A percentile compares a stretch with the other conserved stretches of the same genome.
These are phyloP conservation scores for Phalacrocorax pelagicus DNA, from an alignment of 2,113 vertebrate species.

Conservation along the genomic window DNA sequence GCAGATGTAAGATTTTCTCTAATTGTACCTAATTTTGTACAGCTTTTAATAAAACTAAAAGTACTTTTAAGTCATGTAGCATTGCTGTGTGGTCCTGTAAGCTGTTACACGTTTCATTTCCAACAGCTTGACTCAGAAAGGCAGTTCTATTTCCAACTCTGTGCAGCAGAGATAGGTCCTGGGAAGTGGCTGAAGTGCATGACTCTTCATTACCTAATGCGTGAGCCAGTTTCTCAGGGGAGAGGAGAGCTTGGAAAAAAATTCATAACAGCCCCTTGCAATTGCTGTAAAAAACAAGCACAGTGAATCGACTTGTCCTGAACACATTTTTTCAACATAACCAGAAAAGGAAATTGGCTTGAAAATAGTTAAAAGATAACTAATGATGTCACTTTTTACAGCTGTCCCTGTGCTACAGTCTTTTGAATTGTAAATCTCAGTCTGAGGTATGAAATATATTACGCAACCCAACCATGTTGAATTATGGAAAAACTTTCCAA, in stretches of 20 bases:
- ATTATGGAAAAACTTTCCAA: not conserved
- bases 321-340: not conserved
- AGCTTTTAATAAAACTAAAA: not conserved
- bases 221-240: not conserved
- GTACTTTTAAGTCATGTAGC: not conserved
- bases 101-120: not conserved
- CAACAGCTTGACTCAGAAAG: not conserved
- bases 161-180: not conserved
- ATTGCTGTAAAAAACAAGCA: not conserved
- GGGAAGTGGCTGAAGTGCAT: not conserved
- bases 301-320: not conserved
- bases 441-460: not conserved
- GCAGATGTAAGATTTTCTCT: not conserved
- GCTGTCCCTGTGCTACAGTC: not conserved
- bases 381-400: not conserved
- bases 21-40: not conserved
- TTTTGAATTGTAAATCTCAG: not conserved
- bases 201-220: not conserved
- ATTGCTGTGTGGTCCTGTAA: not conserved
- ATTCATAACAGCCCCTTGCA: not conserved
- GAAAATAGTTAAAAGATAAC: not conserved
- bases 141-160: not conserved
- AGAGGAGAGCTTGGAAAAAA: not conserved
- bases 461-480: not conserved
- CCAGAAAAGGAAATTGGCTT: not conserved